Percentiles rank a stretch among this genome's conserved stretches.
phyloP scores from a whole-genome alignment of 2,797 vertebrate genomes.

The Typhlichthys eigenmanni region DNA sequence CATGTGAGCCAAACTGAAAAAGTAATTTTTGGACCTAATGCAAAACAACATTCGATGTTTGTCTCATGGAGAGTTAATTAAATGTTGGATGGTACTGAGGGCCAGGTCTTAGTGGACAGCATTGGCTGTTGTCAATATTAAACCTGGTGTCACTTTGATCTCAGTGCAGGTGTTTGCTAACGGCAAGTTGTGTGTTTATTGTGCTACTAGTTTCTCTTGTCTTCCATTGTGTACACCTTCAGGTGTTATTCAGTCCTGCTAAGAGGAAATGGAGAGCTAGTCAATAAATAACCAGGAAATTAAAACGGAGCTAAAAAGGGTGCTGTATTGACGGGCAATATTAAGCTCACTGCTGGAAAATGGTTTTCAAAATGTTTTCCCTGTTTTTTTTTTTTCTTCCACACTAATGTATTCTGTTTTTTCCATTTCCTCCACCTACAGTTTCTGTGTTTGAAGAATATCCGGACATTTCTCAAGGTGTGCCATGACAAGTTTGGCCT shows the following conservation, averaged over 20 bases:
- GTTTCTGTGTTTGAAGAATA: constrained; percentile 98
- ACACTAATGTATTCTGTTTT: background rate
- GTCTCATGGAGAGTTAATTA: too few relatives aligned
- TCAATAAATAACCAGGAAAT: constrained; percentile 62
- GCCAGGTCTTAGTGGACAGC: constrained; percentile 1
- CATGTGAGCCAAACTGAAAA: too few relatives aligned
- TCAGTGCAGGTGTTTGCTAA: constrained; percentile 5
- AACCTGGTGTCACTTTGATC: constrained; percentile 13
- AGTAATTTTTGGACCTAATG: too few relatives aligned
- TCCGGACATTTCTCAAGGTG: constrained; percentile 94
- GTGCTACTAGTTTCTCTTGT: constrained; percentile 18
- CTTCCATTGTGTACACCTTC: too few relatives aligned
- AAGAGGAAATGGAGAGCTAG: constrained; percentile 44
- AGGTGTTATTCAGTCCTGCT: constrained; percentile 38
- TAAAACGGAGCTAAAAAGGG: constrained; percentile 43
- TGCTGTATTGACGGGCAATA: constrained; percentile 20
- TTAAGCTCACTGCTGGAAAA: constrained; percentile 22
- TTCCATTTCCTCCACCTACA: constrained; percentile 49
- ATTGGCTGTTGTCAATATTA: background rate
- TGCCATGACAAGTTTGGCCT: constrained; percentile 95
- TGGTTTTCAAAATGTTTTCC: constrained; percentile 20
- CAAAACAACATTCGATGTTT: too few relatives aligned
- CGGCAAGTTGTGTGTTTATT: constrained; percentile 18
- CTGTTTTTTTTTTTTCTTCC: background rate
- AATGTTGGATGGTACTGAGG: background rate